Evolutionary conservation across 2,888 invertebrate genomes (phyloP).

Genomic region (Allolobophora icterica): DNA sequence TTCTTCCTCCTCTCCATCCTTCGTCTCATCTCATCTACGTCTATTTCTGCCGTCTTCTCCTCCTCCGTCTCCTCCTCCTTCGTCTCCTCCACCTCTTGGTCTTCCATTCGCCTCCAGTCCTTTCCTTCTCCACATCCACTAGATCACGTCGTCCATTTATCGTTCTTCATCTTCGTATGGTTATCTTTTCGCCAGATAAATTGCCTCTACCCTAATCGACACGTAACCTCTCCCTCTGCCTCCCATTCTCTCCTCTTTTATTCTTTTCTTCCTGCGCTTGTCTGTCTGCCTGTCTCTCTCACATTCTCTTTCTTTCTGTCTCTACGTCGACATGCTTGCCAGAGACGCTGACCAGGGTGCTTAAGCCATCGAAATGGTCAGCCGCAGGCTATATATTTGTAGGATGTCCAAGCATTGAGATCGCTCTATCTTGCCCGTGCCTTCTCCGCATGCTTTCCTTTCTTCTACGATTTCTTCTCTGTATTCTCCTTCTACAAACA

Average conservation of each 20-base stretch:
- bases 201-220: neutral
- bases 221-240: neutral
- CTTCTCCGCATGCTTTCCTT: neutral
- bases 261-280: neutral
- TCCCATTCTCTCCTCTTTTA: neutral
- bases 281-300: neutral
- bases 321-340: neutral
- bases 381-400: neutral
- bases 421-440: neutral
- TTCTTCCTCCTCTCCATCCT: neutral
- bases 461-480: neutral
- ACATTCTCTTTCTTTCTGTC: neutral
- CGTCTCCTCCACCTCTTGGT: neutral
- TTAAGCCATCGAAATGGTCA: conserved; percentile 11
- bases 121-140: neutral
- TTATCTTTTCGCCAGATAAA: neutral
- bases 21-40: neutral
- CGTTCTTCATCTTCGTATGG: neutral
- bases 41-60: neutral
- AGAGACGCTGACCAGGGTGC: conserved; percentile 7
- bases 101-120: neutral
- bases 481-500: neutral
- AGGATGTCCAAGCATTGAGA: neutral
- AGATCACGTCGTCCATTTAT: neutral
- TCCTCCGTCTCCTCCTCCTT: neutral